Conservation (phyloP, 2,888 invertebrate species). For the Drosophila cracens region DNA sequence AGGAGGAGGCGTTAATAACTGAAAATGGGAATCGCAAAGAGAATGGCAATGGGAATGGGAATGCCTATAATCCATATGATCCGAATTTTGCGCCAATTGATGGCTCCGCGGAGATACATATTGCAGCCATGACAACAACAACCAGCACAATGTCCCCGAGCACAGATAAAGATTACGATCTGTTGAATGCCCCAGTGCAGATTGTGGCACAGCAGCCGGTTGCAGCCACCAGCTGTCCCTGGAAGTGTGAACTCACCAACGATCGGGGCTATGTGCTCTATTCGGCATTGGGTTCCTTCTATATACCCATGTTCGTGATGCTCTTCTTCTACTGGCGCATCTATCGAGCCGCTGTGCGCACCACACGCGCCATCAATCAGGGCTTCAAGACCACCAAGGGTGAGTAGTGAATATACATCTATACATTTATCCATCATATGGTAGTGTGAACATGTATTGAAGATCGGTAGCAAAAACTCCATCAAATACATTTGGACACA, state of each 20-base stretch:
- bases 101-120: conserved; percentile 60
- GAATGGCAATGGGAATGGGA: conserved; percentile 33
- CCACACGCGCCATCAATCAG: conserved; percentile 96
- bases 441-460: conserved; percentile 23
- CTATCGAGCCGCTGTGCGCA: conserved; percentile 96
- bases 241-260: conserved; percentile 96
- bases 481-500: conserved; percentile 56
- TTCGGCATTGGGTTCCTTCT: conserved; percentile 98
- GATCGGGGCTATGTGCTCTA: conserved; percentile 98
- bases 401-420: conserved; percentile 70
- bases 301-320: conserved; percentile 99
- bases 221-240: conserved; percentile 88
- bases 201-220: conserved; percentile 38
- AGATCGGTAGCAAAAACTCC: conserved; percentile 18
- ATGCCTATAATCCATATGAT: conserved; percentile 81
- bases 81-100: conserved; percentile 73
- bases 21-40: conserved; percentile 12
- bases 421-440: neutral
- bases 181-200: conserved; percentile 35
- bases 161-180: conserved; percentile 51
- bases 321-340: conserved; percentile 99
- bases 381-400: conserved; percentile 95
- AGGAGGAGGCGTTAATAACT: conserved; percentile 29
- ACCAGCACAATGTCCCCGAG: conserved; percentile 17
- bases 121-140: conserved; percentile 48